Evolutionary conservation across 2,888 invertebrate species (phyloP).

Genomic region (Drosophila peninsularis): DNA sequence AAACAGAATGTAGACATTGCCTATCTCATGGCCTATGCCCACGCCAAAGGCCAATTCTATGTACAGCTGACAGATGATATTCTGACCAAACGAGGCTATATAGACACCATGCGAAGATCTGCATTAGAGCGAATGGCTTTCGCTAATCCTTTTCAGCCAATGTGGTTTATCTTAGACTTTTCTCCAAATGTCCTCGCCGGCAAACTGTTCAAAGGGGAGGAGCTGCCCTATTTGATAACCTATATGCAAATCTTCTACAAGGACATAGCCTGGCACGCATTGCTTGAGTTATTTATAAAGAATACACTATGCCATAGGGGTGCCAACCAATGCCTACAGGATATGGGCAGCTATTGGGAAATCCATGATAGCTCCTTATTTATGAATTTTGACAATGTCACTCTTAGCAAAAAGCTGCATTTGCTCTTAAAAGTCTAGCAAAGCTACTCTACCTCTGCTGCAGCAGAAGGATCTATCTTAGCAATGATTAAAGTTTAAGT

Average conservation of each 20-base stretch:
- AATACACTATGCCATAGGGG: neutral
- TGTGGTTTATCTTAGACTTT: neutral
- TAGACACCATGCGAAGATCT: neutral
- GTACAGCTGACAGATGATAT: neutral
- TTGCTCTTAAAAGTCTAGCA: neutral
- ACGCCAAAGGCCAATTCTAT: neutral
- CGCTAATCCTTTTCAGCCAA: neutral
- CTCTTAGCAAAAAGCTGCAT: neutral
- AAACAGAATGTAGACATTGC: neutral
- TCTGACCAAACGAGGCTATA: neutral
- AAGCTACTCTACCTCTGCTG: neutral
- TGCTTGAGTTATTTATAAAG: neutral
- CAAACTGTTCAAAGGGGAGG: neutral
- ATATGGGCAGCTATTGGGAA: neutral
- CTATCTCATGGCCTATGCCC: conserved; percentile 1
- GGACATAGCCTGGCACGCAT: neutral
- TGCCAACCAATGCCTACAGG: neutral
- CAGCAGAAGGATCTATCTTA: too few relatives aligned
- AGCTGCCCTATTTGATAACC: conserved; percentile 4
- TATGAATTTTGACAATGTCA: neutral
- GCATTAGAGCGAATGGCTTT: neutral
- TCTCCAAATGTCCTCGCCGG: neutral
- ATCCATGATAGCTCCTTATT: neutral
- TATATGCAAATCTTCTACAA: neutral
- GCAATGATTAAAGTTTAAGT: too few relatives aligned